These are phyloP conservation scores for Potamilus streckersoni DNA, from an alignment of 1,140 invertebrate species.

Conservation along the genomic window DNA sequence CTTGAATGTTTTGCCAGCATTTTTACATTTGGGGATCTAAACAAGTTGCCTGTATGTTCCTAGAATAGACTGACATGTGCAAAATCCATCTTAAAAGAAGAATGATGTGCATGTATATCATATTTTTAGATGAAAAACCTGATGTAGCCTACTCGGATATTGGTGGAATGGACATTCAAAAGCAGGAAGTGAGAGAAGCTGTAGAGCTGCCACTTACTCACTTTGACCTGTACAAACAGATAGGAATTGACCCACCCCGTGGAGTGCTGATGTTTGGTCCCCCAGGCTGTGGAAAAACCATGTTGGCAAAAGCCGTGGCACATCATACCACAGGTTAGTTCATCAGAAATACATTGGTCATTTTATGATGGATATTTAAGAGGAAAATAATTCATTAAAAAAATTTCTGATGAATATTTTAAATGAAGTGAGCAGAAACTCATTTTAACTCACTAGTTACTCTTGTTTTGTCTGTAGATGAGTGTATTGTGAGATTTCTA, in stretches of 20 bases:
- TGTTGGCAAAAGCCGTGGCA: constrained; percentile 99
- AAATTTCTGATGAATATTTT: too few species aligned
- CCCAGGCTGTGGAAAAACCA: constrained; percentile 82
- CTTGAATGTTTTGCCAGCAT: too few species aligned
- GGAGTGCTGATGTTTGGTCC: constrained; percentile 99
- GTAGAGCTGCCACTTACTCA: constrained; percentile 98
- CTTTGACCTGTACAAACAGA: constrained; percentile 99
- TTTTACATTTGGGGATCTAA: too few species aligned
- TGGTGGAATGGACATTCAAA: constrained; percentile 99
- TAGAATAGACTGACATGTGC: too few species aligned
- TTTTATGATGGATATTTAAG: too few species aligned
- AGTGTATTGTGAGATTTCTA: too few species aligned
- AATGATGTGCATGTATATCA: neutral
- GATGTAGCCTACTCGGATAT: constrained; percentile 98
- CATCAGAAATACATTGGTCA: neutral
- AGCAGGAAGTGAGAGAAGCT: constrained; percentile 98
- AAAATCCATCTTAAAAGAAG: too few species aligned
- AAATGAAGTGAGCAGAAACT: too few species aligned
- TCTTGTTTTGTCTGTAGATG: too few species aligned
- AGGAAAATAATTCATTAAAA: too few species aligned
- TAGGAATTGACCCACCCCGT: constrained; percentile 88
- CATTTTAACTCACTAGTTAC: too few species aligned
- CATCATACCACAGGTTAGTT: constrained; percentile 90
- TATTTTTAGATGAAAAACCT: constrained; percentile 90
- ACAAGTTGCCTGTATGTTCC: too few species aligned